phyloP scores from a whole-genome alignment of 1,140 invertebrate species.

The Meloidogyne chitwoodi region DNA sequence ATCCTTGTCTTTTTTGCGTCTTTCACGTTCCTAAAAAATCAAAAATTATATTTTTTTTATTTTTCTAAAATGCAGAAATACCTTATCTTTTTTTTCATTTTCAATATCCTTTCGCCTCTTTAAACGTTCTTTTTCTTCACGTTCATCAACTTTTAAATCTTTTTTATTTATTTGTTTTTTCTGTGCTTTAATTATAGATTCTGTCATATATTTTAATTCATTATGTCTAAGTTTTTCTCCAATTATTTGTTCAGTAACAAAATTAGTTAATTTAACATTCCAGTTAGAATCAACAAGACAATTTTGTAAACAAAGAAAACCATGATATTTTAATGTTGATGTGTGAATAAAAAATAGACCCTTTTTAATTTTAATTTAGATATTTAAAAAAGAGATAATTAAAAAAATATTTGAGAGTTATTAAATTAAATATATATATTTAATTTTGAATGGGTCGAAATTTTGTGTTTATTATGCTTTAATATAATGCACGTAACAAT shows the following conservation, averaged over 20 bases:
- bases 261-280: conserved; percentile 59
- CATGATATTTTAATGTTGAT: conserved; percentile 50
- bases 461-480: too few species aligned
- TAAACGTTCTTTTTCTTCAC: conserved; percentile 8
- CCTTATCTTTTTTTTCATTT: not conserved
- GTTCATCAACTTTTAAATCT: conserved; percentile 12
- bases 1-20: not conserved
- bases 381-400: too few species aligned
- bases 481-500: too few species aligned
- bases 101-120: conserved; percentile 4
- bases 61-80: not conserved
- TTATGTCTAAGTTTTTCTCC: conserved; percentile 55
- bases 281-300: conserved; percentile 59
- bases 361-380: conserved; percentile 18
- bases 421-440: too few species aligned
- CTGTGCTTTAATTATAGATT: conserved; percentile 1
- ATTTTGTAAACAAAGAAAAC: conserved; percentile 57
- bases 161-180: conserved; percentile 27
- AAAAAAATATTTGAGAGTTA: too few species aligned
- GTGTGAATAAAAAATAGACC: conserved; percentile 52
- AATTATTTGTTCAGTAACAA: conserved; percentile 53
- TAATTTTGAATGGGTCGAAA: too few species aligned
- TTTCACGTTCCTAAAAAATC: not conserved
- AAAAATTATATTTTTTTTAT: too few species aligned
- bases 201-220: conserved; percentile 42